These are phyloP conservation scores for Eupristina koningsbergeri DNA, from an alignment of 1,140 invertebrate species.

Conservation along the genomic window DNA sequence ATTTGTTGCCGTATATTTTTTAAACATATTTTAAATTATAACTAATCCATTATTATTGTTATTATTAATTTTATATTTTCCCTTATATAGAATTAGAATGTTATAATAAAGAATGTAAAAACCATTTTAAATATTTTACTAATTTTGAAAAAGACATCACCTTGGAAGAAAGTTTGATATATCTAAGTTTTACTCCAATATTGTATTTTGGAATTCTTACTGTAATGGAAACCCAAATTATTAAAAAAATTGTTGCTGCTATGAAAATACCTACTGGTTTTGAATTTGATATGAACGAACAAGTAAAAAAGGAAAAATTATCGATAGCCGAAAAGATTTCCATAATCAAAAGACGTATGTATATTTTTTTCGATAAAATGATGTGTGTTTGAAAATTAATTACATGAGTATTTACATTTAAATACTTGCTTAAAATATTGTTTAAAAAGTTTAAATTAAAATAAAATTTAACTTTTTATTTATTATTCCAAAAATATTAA, in stretches of 20 bases:
- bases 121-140: constrained; percentile 59
- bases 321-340: constrained; percentile 52
- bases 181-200: constrained; percentile 59
- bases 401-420: too few species aligned
- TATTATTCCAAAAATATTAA: too few species aligned
- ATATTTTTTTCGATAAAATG: neutral
- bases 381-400: too few species aligned
- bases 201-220: constrained; percentile 64
- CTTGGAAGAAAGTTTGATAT: constrained; percentile 61
- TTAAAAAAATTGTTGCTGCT: constrained; percentile 55
- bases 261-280: constrained; percentile 47
- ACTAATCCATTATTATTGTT: neutral
- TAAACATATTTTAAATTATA: neutral
- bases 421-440: too few species aligned
- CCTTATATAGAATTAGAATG: constrained; percentile 58
- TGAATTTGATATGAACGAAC: constrained; percentile 60
- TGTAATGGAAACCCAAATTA: constrained; percentile 61
- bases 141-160: constrained; percentile 58
- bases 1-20: constrained; percentile 60
- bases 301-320: constrained; percentile 66
- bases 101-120: constrained; percentile 59
- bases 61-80: neutral
- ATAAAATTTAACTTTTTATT: too few species aligned
- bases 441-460: too few species aligned
- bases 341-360: constrained; percentile 54